These are phyloP conservation scores for Spialia ferax DNA, from an alignment of 2,888 invertebrate species.

Conservation along the genomic window DNA sequence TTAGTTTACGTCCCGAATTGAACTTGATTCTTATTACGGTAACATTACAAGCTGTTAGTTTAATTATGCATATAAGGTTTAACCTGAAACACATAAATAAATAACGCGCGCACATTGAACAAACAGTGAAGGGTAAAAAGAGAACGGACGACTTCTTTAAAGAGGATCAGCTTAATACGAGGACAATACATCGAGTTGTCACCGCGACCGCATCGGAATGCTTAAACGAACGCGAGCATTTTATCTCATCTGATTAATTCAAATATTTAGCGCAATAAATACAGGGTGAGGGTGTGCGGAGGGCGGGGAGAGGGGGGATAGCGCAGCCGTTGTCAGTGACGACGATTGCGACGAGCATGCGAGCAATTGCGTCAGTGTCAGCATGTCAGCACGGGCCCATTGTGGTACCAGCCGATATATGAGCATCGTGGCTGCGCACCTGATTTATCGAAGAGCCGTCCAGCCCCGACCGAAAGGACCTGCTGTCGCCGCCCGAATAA, in stretches of 20 bases:
- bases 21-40: background rate
- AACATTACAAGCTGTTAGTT: conserved; percentile 7
- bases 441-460: conserved; percentile 82
- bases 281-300: conserved; percentile 55
- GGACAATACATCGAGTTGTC: conserved; percentile 85
- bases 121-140: conserved; percentile 54
- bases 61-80: conserved; percentile 41
- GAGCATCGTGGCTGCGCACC: conserved; percentile 67
- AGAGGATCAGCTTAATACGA: conserved; percentile 71
- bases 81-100: conserved; percentile 42
- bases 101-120: conserved; percentile 44
- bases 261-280: conserved; percentile 86
- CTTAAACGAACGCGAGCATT: conserved; percentile 80
- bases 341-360: conserved; percentile 68
- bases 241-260: conserved; percentile 86
- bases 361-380: conserved; percentile 82
- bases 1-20: background rate
- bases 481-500: conserved; percentile 79
- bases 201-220: conserved; percentile 83
- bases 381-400: conserved; percentile 74
- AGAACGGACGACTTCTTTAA: conserved; percentile 70
- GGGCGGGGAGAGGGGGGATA: conserved; percentile 51
- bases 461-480: conserved; percentile 60
- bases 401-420: conserved; percentile 77
- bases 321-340: conserved; percentile 54